Evolutionary conservation across 2,888 invertebrate species (phyloP), one percentile per base, ranked within the genome.

Genomic region (Hymenopus coronatus): DNA sequence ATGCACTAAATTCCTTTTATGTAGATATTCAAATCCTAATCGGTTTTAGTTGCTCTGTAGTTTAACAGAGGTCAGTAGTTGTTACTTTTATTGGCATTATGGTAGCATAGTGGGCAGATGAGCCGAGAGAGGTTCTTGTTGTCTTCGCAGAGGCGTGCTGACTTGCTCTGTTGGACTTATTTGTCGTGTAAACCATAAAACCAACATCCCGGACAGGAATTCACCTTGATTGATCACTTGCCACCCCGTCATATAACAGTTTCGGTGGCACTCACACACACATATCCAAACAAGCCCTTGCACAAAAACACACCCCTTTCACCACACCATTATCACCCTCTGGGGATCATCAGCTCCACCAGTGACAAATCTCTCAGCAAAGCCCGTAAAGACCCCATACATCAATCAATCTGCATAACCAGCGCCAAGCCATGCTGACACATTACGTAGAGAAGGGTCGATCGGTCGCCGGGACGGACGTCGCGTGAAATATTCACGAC

Each of bases 171-270:
- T 9, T 30, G 86, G 87, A 70, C 30, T 87, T 33, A 81, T 14
- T 82, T 70, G 82, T 82, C 46, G 30, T 86, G 86, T 86, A 86
- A 86, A 54, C 82, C 82, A 82, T 87, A 87, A 87, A 87, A 87
- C 87, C 88, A 89, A 86, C 87, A 87, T 70, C 84, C 54, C 54
- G 30, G n/a, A 83, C 87, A 46, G 30, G 88, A 89, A 84, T 89
- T 88, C 88, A 89, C 89, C 89, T 89, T 89, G 89, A 89, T 89
- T 89, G 89, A 89, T 89, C 89, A 89, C 89, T 89, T 86, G 85
- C 33, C 82, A 70, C 54, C 54, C 88, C 85, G 86, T 88, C 89
- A 89, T 88, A 86, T 88, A 86, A 85, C 88, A 89, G 87, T 40
- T 88, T 46, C 33, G 83, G 12, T 20, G 25, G 54, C 20, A 20